Conservation (phyloP, 2,888 invertebrate species). For the Himalopsyche japonica region DNA sequence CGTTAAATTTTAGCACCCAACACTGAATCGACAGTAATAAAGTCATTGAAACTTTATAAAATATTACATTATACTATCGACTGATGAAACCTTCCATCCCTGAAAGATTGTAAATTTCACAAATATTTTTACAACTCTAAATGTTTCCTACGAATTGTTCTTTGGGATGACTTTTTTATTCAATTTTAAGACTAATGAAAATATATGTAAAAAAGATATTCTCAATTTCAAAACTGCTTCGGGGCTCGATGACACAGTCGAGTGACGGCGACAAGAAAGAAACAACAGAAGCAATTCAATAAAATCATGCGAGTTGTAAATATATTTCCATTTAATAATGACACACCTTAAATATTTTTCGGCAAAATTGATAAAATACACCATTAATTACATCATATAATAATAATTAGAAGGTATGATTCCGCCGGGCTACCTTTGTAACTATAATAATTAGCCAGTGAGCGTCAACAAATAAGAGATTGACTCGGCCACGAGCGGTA, state of each 20-base stretch:
- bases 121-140: neutral
- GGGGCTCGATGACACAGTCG: no score
- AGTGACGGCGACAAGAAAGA: no score
- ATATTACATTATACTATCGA: neutral
- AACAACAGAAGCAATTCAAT: neutral
- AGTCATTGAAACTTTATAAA: neutral
- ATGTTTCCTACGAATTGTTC: neutral
- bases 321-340: neutral
- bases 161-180: neutral
- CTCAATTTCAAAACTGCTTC: no score
- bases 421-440: neutral
- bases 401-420: neutral
- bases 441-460: neutral
- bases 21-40: neutral
- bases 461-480: neutral
- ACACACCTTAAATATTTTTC: neutral
- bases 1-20: slow-evolving; percentile 3
- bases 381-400: neutral
- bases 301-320: neutral
- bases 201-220: no score
- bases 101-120: neutral
- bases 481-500: neutral
- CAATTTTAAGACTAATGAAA: no score
- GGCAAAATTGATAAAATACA: slow-evolving; percentile 1
- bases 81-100: neutral